Evolutionary conservation across 2,888 invertebrate species (phyloP).

Genomic region (Isotomurus palustris): DNA sequence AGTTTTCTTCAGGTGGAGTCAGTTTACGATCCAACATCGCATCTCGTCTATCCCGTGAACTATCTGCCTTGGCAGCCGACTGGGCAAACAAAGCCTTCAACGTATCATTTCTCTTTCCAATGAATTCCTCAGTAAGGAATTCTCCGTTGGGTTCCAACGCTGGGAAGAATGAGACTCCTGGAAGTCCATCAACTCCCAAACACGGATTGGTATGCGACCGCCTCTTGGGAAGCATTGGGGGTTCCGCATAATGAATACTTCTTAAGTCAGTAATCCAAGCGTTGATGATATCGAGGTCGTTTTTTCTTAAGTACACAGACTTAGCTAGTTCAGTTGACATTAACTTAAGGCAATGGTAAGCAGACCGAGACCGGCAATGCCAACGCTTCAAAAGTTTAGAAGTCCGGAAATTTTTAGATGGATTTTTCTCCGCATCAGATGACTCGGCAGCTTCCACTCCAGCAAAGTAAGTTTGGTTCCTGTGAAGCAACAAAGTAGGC

Average conservation of each 20-base stretch:
- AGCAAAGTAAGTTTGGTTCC: constrained; percentile 39
- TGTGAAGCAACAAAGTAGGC: constrained; percentile 14
- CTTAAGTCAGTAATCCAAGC: constrained; percentile 47
- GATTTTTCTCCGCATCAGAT: constrained; percentile 35
- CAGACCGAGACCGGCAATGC: constrained; percentile 47
- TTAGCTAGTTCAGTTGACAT: constrained; percentile 46
- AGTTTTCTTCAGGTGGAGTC: constrained; percentile 41
- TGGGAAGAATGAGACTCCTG: constrained; percentile 47
- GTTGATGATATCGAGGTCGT: constrained; percentile 45
- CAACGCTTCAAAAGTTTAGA: constrained; percentile 46
- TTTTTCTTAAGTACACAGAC: constrained; percentile 41
- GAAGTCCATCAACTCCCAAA: constrained; percentile 47
- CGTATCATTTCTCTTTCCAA: constrained; percentile 39
- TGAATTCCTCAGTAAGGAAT: constrained; percentile 29
- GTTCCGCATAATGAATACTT: constrained; percentile 46
- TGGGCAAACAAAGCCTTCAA: background rate
- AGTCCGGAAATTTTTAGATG: constrained; percentile 23
- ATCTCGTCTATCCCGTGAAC: constrained; percentile 37
- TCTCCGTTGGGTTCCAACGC: constrained; percentile 41
- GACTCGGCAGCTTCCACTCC: no score
- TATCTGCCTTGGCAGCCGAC: no score
- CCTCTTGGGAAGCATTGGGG: constrained; percentile 47
- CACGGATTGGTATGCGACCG: constrained; percentile 46
- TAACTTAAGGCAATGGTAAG: constrained; percentile 45
- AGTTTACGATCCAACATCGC: constrained; percentile 23